Conservation (phyloP, 2,888 invertebrate species). For the Melolontha melolontha region DNA sequence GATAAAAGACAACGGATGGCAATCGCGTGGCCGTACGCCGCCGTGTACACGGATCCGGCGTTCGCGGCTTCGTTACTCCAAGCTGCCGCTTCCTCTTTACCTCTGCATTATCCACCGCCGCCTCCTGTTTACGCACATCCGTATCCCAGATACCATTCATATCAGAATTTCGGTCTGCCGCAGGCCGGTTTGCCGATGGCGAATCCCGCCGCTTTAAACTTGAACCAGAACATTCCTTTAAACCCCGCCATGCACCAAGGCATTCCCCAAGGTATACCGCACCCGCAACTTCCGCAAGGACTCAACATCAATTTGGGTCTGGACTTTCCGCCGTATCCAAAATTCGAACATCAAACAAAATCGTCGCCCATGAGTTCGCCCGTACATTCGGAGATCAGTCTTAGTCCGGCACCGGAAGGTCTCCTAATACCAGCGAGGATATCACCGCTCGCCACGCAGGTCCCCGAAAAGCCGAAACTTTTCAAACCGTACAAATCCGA, state of each 20-base stretch:
- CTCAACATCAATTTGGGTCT: slow-evolving; percentile 57
- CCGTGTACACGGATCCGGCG: slow-evolving; percentile 93
- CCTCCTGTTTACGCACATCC: slow-evolving; percentile 71
- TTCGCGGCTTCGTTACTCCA: slow-evolving; percentile 93
- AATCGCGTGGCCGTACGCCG: slow-evolving; percentile 94
- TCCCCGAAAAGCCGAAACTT: slow-evolving; percentile 71
- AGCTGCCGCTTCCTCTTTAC: slow-evolving; percentile 80
- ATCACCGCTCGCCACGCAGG: slow-evolving; percentile 59
- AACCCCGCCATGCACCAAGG: slow-evolving; percentile 62
- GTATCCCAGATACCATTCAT: slow-evolving; percentile 70
- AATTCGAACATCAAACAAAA: slow-evolving; percentile 44
- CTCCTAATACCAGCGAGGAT: slow-evolving; percentile 58
- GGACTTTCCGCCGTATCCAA: slow-evolving; percentile 54
- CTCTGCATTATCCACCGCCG: slow-evolving; percentile 69
- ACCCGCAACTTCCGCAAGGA: slow-evolving; percentile 55
- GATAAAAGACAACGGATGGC: slow-evolving; percentile 96
- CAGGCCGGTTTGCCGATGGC: slow-evolving; percentile 67
- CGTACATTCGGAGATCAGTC: slow-evolving; percentile 61
- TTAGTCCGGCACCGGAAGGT: slow-evolving; percentile 62
- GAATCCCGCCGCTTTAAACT: slow-evolving; percentile 55
- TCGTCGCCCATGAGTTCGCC: slow-evolving; percentile 60
- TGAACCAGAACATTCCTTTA: slow-evolving; percentile 51
- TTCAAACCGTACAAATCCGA: slow-evolving; percentile 83
- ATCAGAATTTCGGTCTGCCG: slow-evolving; percentile 63
- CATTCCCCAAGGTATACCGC: slow-evolving; percentile 60